These are phyloP conservation scores for Coregonus clupeaformis DNA, from an alignment of 2,113 vertebrate genomes.

Conservation along the genomic window DNA sequence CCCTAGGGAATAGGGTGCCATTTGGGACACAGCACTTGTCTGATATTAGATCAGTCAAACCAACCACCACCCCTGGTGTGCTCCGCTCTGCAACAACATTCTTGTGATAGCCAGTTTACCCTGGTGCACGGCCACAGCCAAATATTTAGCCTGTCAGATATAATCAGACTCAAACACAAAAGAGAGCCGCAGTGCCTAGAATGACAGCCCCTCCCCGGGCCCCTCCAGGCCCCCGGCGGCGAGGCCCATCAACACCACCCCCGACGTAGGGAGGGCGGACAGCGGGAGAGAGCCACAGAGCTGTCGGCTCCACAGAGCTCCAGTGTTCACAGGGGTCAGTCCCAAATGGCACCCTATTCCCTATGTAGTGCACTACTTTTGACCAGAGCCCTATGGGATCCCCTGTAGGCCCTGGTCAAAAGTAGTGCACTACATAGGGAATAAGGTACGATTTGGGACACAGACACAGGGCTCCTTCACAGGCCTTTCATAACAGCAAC, in stretches of 20 bases:
- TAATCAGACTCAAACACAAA: constrained; percentile 74
- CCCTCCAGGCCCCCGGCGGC: not conserved
- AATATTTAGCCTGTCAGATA: constrained; percentile 77
- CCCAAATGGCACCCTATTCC: no score
- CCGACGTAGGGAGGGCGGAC: not conserved
- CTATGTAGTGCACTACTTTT: no score
- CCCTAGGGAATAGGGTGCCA: no score
- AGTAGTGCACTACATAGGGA: no score
- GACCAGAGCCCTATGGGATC: no score
- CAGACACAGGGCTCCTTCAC: not conserved
- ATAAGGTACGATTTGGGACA: no score
- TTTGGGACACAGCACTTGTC: not conserved
- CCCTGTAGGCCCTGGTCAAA: no score
- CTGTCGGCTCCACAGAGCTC: constrained; percentile 24
- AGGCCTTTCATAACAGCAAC: constrained; percentile 20
- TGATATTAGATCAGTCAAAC: not conserved
- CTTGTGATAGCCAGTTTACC: constrained; percentile 64
- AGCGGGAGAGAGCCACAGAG: constrained; percentile 4
- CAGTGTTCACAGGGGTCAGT: constrained; percentile 10
- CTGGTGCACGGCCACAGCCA: constrained; percentile 68
- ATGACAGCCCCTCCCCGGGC: constrained; percentile 39
- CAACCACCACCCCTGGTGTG: not conserved
- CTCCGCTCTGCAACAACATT: constrained; percentile 62
- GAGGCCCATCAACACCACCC: not conserved
- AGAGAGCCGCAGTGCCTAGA: constrained; percentile 55